Base-by-base conservation (phyloP, 35 echinoderm and acorn worm species). In the Eucidaris tribuloides region DNA sequence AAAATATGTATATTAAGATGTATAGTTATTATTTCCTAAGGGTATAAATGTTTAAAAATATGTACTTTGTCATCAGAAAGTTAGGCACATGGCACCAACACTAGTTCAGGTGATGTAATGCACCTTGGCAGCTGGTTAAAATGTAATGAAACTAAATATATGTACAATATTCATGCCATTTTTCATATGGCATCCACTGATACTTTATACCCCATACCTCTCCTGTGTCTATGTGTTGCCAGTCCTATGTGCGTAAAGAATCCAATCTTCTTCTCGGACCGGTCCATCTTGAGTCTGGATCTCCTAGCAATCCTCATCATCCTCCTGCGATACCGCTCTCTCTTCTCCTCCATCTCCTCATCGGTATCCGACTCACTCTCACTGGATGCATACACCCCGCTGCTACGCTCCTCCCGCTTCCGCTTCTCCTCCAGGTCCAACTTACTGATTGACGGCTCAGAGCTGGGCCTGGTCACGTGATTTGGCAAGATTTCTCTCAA, bases 281-380 rank as follows among this genome's bases (percentile, higher is more conserved):
- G 71, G 44, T 99, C 96, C 42, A 93, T 52, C 14, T 87, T 83
- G 54, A 99, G 79, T 23, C 78, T 77, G 5, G 96, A 92, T 42
- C 80, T 83, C 13, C 76, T 83, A 25, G 84, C 68, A 15, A 99
- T 91, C 18, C 82, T 81, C 13, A 80, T 63, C 96, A 99, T 99
- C 68, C 83, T 76, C 54, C 62, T 76, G 7, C 90, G 77, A 79
- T 93, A 87, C 19, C 96, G 66, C 17, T 92, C 87, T 58, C 83
- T 83, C 61, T 90, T 99, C 1, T 71, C 79, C 45, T 90, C 96
- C 65, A 88, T 35, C 44, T 99, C 96, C 56, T 99, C 96, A 19
- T 99, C 96, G 57, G 82, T 99, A 58, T 99, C 96, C 1, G 90
- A 90, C 22, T 99, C 96, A 80, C 96, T 99, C 40, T 93, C 90